A percentile compares a stretch with the other conserved stretches of the same genome.
phyloP scores from a whole-genome alignment of 2,113 vertebrate species.

The Carassius auratus region DNA sequence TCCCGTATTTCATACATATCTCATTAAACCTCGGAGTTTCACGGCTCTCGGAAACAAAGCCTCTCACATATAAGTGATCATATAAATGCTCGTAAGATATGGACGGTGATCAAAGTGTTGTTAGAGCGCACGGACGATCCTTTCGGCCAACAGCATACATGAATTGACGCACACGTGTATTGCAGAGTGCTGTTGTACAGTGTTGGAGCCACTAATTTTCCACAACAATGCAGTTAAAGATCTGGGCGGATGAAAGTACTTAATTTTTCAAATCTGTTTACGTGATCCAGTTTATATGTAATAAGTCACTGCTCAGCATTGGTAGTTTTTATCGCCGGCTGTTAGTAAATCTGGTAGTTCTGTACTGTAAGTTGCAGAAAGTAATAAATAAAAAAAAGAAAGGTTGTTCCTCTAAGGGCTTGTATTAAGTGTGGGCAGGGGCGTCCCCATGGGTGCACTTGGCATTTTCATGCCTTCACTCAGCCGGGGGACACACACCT shows the following conservation, averaged over 20 bases:
- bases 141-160: neutral
- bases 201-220: too few relatives aligned
- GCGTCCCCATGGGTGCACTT: constrained; percentile 14
- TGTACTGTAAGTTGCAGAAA: neutral
- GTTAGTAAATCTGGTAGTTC: neutral
- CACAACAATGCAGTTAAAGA: too few relatives aligned
- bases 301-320: too few relatives aligned
- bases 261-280: too few relatives aligned
- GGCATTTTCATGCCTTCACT: constrained; percentile 4
- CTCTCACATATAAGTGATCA: neutral
- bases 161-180: neutral
- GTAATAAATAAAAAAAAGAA: constrained; percentile 7
- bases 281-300: too few relatives aligned
- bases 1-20: constrained; percentile 37
- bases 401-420: constrained; percentile 4
- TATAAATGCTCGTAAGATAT: neutral
- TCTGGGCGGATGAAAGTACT: too few relatives aligned
- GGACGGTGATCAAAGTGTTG: neutral
- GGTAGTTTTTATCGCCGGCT: too few relatives aligned
- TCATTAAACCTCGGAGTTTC: constrained; percentile 26
- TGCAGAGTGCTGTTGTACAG: neutral
- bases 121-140: neutral
- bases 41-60: constrained; percentile 3
- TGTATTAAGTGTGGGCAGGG: neutral
- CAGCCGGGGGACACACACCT: neutral